Conservation (phyloP, 2,888 invertebrate genomes). For the Syritta pipiens region DNA sequence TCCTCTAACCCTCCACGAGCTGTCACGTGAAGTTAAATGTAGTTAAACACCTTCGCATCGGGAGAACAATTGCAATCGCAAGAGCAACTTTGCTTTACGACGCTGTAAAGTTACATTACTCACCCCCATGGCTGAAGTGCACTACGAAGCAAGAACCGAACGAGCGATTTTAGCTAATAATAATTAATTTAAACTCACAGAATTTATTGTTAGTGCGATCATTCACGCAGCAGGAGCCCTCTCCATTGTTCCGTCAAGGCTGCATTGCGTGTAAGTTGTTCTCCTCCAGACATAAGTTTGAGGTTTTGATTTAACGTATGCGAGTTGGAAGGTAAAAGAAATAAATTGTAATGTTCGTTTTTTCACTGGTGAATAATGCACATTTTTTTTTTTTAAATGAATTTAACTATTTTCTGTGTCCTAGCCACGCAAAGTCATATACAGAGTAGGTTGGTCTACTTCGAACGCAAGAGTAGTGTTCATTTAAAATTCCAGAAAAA, state of each 20-base stretch:
- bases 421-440: slow-evolving; percentile 48
- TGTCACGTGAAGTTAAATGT: no score
- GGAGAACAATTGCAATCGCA: slow-evolving; percentile 24
- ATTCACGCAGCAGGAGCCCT: slow-evolving; percentile 57
- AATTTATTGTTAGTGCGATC: slow-evolving; percentile 62
- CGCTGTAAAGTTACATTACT: slow-evolving; percentile 8
- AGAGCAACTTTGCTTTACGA: slow-evolving; percentile 42
- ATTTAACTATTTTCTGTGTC: slow-evolving; percentile 32
- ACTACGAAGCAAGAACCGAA: slow-evolving; percentile 7
- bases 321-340: slow-evolving; percentile 26
- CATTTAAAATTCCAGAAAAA: slow-evolving; percentile 45
- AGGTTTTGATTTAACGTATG: slow-evolving; percentile 50
- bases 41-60: slow-evolving; percentile 13
- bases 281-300: slow-evolving; percentile 13
- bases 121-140: slow-evolving; percentile 23
- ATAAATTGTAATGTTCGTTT: no score
- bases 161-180: slow-evolving; percentile 46
- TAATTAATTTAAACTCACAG: slow-evolving; percentile 55
- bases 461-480: slow-evolving; percentile 12
- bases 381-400: slow-evolving; percentile 17
- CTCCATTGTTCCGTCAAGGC: slow-evolving; percentile 22
- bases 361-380: no score
- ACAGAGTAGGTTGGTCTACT: no score
- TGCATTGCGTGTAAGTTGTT: slow-evolving; percentile 44
- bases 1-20: no score